Percentiles rank a stretch among this genome's conserved stretches.
These are phyloP conservation scores for Herpetotheres cachinnans DNA, from an alignment of 2,113 vertebrate species.

Conservation along the genomic window DNA sequence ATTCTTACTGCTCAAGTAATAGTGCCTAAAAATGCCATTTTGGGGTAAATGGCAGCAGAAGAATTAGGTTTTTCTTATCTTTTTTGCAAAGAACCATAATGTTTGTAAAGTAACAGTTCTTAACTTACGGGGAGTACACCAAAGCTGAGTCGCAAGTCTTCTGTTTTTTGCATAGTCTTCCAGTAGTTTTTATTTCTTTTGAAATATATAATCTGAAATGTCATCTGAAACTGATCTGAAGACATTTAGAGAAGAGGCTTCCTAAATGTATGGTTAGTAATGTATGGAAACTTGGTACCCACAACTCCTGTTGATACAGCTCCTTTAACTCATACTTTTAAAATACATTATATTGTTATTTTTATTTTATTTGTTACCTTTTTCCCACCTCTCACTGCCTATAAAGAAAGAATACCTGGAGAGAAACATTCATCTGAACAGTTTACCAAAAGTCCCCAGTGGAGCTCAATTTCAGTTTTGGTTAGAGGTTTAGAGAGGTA, in stretches of 20 bases:
- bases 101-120: background rate
- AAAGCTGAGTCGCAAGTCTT: background rate
- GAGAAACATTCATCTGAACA: background rate
- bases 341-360: background rate
- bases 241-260: background rate
- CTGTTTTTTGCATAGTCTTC: background rate
- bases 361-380: background rate
- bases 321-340: background rate
- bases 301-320: background rate
- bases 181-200: background rate
- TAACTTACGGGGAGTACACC: fast-evolving
- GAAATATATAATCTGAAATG: background rate
- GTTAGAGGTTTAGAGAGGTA: background rate
- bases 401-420: background rate
- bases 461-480: background rate
- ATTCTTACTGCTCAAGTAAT: background rate
- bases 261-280: background rate
- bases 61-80: background rate
- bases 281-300: background rate
- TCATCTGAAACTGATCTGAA: background rate
- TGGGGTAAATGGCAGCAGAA: background rate
- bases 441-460: background rate
- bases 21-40: background rate
- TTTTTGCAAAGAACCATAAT: background rate
- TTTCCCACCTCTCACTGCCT: background rate